These are phyloP conservation scores for Mastomys natalensis DNA, from an alignment of 2,113 vertebrate genomes.

Conservation along the genomic window DNA sequence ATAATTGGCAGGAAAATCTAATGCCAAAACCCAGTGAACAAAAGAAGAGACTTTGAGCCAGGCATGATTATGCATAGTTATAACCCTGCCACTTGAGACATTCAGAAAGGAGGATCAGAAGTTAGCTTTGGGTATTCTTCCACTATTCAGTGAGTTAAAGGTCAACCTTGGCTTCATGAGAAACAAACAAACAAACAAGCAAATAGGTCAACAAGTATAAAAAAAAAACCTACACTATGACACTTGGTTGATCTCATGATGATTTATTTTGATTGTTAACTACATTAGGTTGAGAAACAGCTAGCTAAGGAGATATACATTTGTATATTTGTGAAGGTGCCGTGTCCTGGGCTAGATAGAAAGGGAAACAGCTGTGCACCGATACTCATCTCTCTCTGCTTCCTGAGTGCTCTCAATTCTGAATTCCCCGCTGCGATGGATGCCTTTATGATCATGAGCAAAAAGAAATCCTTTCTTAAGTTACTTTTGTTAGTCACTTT, in stretches of 20 bases:
- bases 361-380: background rate
- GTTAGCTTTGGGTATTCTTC: background rate
- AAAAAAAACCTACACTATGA: background rate
- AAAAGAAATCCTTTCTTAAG: background rate
- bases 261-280: background rate
- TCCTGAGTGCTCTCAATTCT: background rate
- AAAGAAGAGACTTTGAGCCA: background rate
- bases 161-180: background rate
- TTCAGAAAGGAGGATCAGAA: background rate
- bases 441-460: background rate
- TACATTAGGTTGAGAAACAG: background rate
- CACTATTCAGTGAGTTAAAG: background rate
- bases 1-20: conserved; percentile 43
- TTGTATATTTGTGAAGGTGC: background rate
- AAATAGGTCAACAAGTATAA: no score
- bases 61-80: background rate
- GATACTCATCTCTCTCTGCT: background rate
- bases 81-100: background rate
- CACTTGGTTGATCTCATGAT: background rate
- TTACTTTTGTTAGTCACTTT: background rate
- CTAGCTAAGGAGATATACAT: background rate
- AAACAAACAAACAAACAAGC: background rate
- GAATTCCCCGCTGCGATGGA: background rate
- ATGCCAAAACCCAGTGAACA: background rate
- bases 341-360: background rate